phyloP scores from a whole-genome alignment of 2,113 vertebrate species.

The Corythornis vintsioides region DNA sequence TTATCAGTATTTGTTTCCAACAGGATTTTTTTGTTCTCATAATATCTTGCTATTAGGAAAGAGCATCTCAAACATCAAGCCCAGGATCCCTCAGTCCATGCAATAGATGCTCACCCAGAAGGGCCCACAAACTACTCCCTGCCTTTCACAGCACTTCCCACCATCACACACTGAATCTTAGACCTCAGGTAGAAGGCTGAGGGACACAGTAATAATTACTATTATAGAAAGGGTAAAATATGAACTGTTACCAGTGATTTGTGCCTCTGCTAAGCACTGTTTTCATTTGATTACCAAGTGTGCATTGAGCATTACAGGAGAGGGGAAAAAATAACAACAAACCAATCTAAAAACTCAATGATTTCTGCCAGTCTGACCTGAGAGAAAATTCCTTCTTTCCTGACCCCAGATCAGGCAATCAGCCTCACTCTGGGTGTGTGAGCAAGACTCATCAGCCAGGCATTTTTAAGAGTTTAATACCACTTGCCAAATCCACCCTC shows the following conservation, averaged over 20 bases:
- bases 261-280: background rate
- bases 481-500: constrained; percentile 7
- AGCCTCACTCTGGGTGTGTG: background rate
- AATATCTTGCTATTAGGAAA: background rate
- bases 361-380: background rate
- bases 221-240: background rate
- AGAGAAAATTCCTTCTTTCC: background rate
- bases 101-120: background rate
- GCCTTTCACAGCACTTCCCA: background rate
- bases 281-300: background rate
- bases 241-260: background rate
- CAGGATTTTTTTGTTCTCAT: background rate
- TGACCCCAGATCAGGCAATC: background rate
- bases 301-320: background rate
- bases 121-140: background rate
- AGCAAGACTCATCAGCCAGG: constrained; percentile 8
- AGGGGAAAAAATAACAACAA: background rate
- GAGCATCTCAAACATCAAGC: background rate
- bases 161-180: background rate
- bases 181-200: background rate
- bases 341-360: background rate
- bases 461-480: background rate
- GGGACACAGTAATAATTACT: background rate
- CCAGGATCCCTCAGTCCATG: background rate
- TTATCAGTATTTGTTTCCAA: background rate